Base-by-base conservation (phyloP, 1,140 invertebrate genomes). In the Aphidius ervi region DNA sequence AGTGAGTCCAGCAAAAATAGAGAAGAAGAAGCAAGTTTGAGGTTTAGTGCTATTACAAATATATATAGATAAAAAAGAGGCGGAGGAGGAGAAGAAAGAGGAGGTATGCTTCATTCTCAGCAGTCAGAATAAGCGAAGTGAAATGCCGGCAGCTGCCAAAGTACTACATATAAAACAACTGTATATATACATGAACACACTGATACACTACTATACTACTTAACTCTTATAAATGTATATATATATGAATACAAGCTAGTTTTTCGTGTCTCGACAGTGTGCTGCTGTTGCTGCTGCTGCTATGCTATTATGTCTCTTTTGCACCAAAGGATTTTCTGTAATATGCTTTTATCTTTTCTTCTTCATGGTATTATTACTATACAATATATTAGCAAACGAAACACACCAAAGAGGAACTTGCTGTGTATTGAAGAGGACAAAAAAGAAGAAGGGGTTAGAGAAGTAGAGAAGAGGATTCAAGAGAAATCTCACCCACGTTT, bases 401-500 rank as follows among this genome's bases (percentile, higher is more conserved):
- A 58, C 23, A 31, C 23, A 31, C 23, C 23, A 31, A 31, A 31
- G 23, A 31, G 2, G 23, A 16, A 39, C 9, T 9, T 10, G 10
- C 16, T 16, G 5, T 23, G 41, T n/a, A 23, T 20, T 41, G 7
- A 50, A 16, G 40, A 31, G 43, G 31, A 43, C n/a, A 41, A 16
- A 47, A 20, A 46, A 20, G 40, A 16, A 49, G 16, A 4, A 9
- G 23, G 9, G 39, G 16, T 46, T 5, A 10, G 9, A 46, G 42
- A 7, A 20, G 58, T 9, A 42, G 53, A 40, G 31, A 10, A 16
- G 45, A 31, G 39, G 37, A 40, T 6, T 16, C 8, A n/a, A 45
- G 63, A 43, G 54, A 45, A n/a, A 56, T 46, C 58, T 57, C 54
- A 62, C 58, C 63, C 66, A 65, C 65, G 67, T 66, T 70, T 70